These are phyloP conservation scores for Lacerta bilineata DNA, from an alignment of 2,797 vertebrate species.

Conservation along the genomic window DNA sequence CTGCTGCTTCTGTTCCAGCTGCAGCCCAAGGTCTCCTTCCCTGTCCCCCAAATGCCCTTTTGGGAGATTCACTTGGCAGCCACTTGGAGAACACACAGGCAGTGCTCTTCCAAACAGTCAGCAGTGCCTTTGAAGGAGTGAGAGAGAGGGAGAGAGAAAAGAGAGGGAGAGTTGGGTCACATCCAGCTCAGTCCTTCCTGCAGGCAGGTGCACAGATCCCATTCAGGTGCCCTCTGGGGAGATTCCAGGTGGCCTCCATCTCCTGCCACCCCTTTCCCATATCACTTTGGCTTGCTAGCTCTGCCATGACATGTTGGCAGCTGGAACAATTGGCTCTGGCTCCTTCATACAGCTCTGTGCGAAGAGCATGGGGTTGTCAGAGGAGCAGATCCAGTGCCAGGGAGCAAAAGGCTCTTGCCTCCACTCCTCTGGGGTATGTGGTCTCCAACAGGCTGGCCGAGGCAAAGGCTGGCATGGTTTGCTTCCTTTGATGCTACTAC, in stretches of 20 bases:
- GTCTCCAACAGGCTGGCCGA: too few relatives aligned
- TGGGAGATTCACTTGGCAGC: neutral
- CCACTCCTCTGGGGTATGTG: neutral
- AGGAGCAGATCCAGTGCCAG: conserved; percentile 30
- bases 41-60: neutral
- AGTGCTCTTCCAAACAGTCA: conserved; percentile 24
- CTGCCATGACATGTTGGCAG: conserved; percentile 72
- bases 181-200: conserved; percentile 68
- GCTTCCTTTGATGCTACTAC: too few relatives aligned
- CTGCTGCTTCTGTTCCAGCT: neutral
- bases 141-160: conserved; percentile 54
- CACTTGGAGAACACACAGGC: conserved; percentile 22
- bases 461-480: too few relatives aligned
- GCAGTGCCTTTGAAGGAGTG: conserved; percentile 59
- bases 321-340: conserved; percentile 66
- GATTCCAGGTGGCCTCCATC: conserved; percentile 70
- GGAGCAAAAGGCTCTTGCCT: neutral
- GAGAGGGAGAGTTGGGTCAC: conserved; percentile 49
- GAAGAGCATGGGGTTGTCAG: neutral
- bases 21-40: neutral
- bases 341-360: conserved; percentile 65
- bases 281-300: conserved; percentile 66
- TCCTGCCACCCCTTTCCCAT: conserved; percentile 66
- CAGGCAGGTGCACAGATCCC: conserved; percentile 71
- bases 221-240: conserved; percentile 67